Evolutionary conservation across 1,140 invertebrate genomes (phyloP).

Genomic region (Cydia amplana): DNA sequence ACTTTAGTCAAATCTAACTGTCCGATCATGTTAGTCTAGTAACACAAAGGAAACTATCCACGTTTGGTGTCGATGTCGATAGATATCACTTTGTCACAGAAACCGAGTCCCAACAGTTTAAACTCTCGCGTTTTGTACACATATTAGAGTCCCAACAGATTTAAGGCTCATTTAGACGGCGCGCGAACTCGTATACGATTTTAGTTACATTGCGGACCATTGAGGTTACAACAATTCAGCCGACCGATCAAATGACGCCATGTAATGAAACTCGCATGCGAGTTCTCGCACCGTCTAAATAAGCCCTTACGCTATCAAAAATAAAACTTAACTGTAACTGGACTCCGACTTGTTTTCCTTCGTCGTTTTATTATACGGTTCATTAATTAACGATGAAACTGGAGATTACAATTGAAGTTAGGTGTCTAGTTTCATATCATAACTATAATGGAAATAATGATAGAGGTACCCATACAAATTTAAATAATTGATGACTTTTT

Average conservation of each 20-base stretch:
- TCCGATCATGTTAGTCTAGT: background rate
- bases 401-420: background rate
- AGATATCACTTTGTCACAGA: background rate
- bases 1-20: background rate
- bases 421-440: background rate
- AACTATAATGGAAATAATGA: background rate
- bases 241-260: too few species aligned
- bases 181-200: too few species aligned
- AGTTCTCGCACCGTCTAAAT: too few species aligned
- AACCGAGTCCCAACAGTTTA: background rate
- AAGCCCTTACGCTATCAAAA: background rate
- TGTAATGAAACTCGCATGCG: too few species aligned
- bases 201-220: too few species aligned
- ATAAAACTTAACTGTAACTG: background rate
- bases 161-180: too few species aligned
- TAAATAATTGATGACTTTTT: too few species aligned
- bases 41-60: background rate
- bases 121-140: too few species aligned
- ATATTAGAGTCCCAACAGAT: too few species aligned
- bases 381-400: background rate
- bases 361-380: background rate
- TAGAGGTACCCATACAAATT: too few species aligned
- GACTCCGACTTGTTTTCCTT: background rate
- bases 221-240: too few species aligned
- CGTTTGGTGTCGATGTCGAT: constrained; percentile 3